Percentiles rank a stretch among this genome's conserved stretches.
Conservation (phyloP, 2,888 invertebrate genomes). For the Liodrosophila aerea region DNA sequence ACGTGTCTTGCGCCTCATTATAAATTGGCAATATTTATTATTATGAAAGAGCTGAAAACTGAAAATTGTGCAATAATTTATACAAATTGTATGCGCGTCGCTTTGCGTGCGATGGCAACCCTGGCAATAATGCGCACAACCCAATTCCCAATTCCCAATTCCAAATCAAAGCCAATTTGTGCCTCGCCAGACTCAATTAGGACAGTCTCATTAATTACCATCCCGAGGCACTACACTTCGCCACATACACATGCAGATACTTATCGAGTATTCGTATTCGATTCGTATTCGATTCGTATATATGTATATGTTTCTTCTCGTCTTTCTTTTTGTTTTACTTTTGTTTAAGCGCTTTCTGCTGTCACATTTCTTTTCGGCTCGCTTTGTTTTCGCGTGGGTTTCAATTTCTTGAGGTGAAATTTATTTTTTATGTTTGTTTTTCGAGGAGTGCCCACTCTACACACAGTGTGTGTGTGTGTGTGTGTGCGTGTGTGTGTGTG, state of each 20-base stretch:
- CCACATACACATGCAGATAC: constrained; percentile 4
- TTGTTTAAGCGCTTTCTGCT: constrained; percentile 59
- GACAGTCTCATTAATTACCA: constrained; percentile 35
- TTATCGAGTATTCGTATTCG: constrained; percentile 23
- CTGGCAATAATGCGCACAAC: constrained; percentile 17
- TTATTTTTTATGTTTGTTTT: constrained; percentile 32
- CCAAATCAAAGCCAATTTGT: constrained; percentile 26
- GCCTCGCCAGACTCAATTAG: constrained; percentile 34
- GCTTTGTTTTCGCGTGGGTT: constrained; percentile 41
- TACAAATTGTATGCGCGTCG: background rate
- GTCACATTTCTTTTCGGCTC: constrained; percentile 53
- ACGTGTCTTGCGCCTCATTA: constrained; percentile 34
- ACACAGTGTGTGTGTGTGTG: no score
- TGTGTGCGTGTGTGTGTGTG: no score
- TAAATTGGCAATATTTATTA: constrained; percentile 67
- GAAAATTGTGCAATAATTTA: constrained; percentile 52
- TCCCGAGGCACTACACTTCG: constrained; percentile 14
- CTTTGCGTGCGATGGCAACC: constrained; percentile 18
- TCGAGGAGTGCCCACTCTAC: constrained; percentile 53
- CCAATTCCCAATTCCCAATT: constrained; percentile 20
- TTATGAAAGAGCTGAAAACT: constrained; percentile 55
- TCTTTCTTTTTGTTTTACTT: constrained; percentile 7
- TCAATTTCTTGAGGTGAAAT: constrained; percentile 63
- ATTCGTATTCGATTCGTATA: constrained; percentile 6
- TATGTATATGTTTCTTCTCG: constrained; percentile 9